Evolutionary conservation across 2,888 invertebrate species (phyloP), one percentile per base, ranked within the genome.

Genomic region (Cryptophagus acutangulus): DNA sequence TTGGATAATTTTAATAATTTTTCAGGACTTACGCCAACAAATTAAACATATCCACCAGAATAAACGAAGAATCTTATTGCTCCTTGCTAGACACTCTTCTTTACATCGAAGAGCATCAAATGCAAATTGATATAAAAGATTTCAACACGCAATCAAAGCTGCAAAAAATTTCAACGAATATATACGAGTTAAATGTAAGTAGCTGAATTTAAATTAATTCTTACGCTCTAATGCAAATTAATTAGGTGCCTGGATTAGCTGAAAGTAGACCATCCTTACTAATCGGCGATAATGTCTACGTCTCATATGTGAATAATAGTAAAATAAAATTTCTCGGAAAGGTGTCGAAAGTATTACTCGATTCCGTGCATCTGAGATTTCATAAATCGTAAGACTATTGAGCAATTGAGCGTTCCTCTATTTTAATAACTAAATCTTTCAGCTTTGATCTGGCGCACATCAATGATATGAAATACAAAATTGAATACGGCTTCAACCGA

Each of bases 181-280:
- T 46, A 8, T 51, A 33, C 15, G 37, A 52, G 33, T 39, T 57
- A 31, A 14, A 38, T 33, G 54, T 56, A 40, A 26, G 20, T 20
- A 20, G 5, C 20, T 20, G 9, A 20, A 20, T 6, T 20, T 20
- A 6, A 20, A 20, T 20, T 20, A 20, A 6, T n/a, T n/a, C n/a
- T n/a, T n/a, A n/a, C n/a, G n/a, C n/a, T n/a, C n/a, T n/a, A n/a
- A n/a, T n/a, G n/a, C n/a, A 10, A 9, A 15, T 36, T 30, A 31
- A 43, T 33, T 38, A 66, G 63, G 65, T 69, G 14, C 62, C 67
- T 18, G 65, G 62, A 13, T 46, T 69, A 24, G 61, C 63, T 2
- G 69, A 69, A 52, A 56, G 59, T 13, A 53, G 67, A 15, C 69
- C 69, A 1, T 67, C 66, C 13, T 40, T 67, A 18, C 34, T 66